Evolutionary conservation across 2,113 vertebrate species (phyloP).

Genomic region (Peromyscus polionotus): DNA sequence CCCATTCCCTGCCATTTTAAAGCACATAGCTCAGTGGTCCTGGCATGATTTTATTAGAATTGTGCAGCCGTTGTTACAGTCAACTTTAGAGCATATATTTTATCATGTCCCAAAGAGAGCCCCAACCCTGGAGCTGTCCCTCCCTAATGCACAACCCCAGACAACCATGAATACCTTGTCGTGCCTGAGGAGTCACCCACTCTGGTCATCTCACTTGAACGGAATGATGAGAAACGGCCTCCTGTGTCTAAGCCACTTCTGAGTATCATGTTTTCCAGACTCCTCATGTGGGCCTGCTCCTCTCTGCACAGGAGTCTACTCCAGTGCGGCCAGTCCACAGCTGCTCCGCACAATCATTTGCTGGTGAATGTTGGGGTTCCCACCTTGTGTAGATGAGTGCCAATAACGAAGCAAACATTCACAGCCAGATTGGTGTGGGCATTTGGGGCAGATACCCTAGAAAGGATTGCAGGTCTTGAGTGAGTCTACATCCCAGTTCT

Average conservation of each 20-base stretch:
- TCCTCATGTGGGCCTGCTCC: background rate
- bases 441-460: rapidly evolving
- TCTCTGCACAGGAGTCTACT: background rate
- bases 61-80: background rate
- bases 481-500: background rate
- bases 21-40: background rate
- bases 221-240: background rate
- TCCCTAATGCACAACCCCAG: background rate
- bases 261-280: background rate
- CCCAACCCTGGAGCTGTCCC: too few relatives aligned
- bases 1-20: background rate
- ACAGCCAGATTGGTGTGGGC: background rate
- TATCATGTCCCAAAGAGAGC: background rate
- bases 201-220: background rate
- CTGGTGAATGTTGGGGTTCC: background rate
- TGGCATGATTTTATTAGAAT: background rate
- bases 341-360: background rate
- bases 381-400: background rate
- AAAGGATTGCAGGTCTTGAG: background rate
- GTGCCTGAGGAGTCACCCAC: background rate
- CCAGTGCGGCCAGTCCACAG: rapidly evolving
- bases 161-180: background rate
- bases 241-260: background rate
- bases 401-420: rapidly evolving
- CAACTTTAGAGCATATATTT: background rate